Conservation (phyloP, 2,888 invertebrate genomes). For the Carpatolechia fugitivella region DNA sequence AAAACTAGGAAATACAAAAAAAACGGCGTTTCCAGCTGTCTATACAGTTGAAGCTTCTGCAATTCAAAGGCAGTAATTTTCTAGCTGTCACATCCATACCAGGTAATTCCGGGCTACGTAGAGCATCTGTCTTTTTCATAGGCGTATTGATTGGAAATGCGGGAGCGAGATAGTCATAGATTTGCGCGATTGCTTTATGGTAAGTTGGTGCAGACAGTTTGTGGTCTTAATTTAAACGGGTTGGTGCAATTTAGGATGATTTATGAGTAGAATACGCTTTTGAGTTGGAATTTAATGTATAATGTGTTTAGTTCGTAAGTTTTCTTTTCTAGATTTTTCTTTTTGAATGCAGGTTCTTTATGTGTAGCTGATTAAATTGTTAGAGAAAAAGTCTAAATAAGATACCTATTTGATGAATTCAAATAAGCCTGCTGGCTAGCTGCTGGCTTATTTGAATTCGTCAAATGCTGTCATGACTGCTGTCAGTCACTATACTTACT, state of each 20-base stretch:
- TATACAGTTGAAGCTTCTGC: not conserved
- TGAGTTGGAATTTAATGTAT: not conserved
- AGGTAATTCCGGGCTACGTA: not conserved
- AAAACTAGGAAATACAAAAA: not conserved
- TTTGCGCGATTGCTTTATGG: not conserved
- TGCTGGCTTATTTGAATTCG: too few species aligned
- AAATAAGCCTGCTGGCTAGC: too few species aligned
- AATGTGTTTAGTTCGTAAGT: not conserved
- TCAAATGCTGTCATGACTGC: too few species aligned
- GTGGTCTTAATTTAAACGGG: constrained; percentile 13
- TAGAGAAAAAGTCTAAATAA: too few species aligned
- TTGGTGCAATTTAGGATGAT: constrained; percentile 9
- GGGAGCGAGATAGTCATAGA: constrained; percentile 4
- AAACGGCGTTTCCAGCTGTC: not conserved
- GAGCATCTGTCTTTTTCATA: constrained; percentile 19
- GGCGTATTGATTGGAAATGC: constrained; percentile 15
- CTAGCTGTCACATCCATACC: constrained; percentile 23
- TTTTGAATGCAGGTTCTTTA: not conserved
- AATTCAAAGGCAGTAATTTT: constrained; percentile 26
- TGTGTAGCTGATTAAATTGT: not conserved
- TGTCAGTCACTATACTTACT: too few species aligned
- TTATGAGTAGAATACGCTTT: not conserved
- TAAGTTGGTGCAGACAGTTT: constrained; percentile 9
- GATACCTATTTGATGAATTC: too few species aligned
- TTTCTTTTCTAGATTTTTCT: not conserved